Evolutionary conservation across 2,888 invertebrate genomes (phyloP).

Genomic region (Oscheius sp.): DNA sequence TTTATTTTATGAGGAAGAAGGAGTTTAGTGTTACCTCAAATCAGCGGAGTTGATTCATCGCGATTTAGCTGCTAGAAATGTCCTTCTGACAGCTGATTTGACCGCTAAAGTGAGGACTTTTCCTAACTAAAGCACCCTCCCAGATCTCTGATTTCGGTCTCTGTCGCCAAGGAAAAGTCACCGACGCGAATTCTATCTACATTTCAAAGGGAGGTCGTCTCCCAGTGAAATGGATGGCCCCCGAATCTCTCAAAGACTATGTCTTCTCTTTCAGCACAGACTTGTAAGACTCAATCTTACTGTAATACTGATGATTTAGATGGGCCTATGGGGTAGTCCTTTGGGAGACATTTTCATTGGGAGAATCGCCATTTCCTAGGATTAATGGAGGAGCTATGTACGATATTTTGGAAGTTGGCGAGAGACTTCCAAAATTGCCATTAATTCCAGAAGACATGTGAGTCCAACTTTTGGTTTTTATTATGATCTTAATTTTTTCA

Average conservation of each 20-base stretch:
- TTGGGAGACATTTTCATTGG: conserved; percentile 14
- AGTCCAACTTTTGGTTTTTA: neutral
- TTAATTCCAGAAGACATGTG: neutral
- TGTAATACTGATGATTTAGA: neutral
- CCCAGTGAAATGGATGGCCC: conserved; percentile 19
- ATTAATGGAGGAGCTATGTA: conserved; percentile 8
- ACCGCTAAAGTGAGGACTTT: neutral
- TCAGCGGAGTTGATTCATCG: conserved; percentile 11
- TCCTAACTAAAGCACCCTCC: neutral
- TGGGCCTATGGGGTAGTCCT: conserved; percentile 22
- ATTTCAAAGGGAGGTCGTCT: conserved; percentile 9
- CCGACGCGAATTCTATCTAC: conserved; percentile 12
- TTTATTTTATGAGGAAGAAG: neutral
- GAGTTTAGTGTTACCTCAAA: conserved; percentile 6
- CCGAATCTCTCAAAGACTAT: conserved; percentile 6
- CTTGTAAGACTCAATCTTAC: neutral
- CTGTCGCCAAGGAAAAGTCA: neutral
- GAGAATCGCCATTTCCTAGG: neutral
- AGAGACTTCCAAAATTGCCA: neutral
- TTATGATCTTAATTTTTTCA: neutral
- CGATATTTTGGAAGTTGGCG: neutral
- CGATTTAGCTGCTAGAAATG: conserved; percentile 7
- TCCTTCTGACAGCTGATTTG: neutral
- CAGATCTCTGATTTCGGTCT: conserved; percentile 21
- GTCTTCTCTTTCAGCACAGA: conserved; percentile 16